Conservation (phyloP, 1,140 invertebrate genomes). For the Grapholita molesta region DNA sequence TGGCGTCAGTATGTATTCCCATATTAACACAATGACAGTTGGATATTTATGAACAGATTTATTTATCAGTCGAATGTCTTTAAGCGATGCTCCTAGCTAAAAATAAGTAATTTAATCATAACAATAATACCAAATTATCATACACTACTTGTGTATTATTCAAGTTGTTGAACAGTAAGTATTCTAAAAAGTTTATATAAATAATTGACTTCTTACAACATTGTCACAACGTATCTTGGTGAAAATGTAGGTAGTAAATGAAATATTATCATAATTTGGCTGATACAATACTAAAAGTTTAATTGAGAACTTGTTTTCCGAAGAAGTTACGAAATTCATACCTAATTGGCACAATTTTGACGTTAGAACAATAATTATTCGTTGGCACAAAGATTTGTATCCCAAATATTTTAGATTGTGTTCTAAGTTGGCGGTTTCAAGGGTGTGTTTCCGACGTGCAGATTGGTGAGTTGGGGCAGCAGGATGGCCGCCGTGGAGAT, state of each 20-base stretch:
- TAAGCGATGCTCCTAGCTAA: too few species aligned
- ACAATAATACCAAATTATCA: neutral
- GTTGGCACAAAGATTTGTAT: conserved; percentile 21
- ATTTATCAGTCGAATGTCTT: too few species aligned
- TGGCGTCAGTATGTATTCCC: too few species aligned
- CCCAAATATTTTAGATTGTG: conserved; percentile 11
- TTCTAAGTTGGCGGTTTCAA: conserved; percentile 62
- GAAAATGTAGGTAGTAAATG: too few species aligned
- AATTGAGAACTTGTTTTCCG: neutral
- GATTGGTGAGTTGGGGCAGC: conserved; percentile 63
- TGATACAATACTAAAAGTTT: neutral
- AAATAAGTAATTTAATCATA: neutral
- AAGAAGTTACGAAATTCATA: conserved; percentile 5
- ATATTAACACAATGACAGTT: too few species aligned
- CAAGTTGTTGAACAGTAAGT: neutral
- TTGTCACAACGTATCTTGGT: neutral
- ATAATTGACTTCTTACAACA: conserved; percentile 9
- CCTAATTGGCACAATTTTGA: conserved; percentile 21
- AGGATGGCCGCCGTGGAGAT: conserved; percentile 70
- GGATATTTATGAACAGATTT: too few species aligned
- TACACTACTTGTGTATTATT: neutral
- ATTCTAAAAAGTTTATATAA: neutral
- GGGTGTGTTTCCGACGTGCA: conserved; percentile 70
- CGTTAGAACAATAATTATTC: conserved; percentile 19
- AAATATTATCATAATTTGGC: neutral